Base-by-base conservation (phyloP, 2,113 vertebrate genomes). In the Varanus salvator region DNA sequence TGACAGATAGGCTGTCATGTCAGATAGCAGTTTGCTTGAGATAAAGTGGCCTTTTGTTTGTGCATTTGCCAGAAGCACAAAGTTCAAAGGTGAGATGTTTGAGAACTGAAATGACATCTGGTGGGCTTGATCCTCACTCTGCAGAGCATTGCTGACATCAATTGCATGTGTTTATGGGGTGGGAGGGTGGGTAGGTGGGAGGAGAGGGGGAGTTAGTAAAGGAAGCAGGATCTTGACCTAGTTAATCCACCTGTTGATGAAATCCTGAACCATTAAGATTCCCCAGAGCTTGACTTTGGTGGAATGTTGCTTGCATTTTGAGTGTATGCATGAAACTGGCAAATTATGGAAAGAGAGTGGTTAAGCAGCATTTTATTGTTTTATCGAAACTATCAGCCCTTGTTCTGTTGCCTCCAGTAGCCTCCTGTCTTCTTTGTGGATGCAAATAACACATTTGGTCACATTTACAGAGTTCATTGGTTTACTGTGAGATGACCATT, bases 1-100 rank as follows among this genome's bases (percentile, higher is more conserved):
- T 95, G 94, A 93, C 95, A 94, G 92, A 94, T 93, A 91, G 90
- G 72, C 92, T 96, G 93, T 93, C 90, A 88, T 85, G 88, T 92
- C 90, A 94, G 72, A 85, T 91, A 92, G 91, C 90, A 88, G 90
- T 92, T 92, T 91, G 91, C 91, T 92, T 92, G 89, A 92, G 91
- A 93, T 90, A 89, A 94, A 92, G n/a, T 0, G 64, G 15, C 21
- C 81, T 85, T 91, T 93, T 92, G 60, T 94, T 96, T 92, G 87
- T 87, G 71, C 68, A 80, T 89, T 92, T 93, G 86, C 90, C 44
- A n/a, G 0, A 71, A 93, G 80, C 80, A 44, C 74, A 84, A 80
- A 87, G 88, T 54, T 86, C 69, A 87, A 34, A 77, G 71, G 52
- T 44, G 89, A 90, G 93, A 88, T 50, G 54, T 91, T 29, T 90